Percentiles rank a stretch among this genome's conserved stretches.
Conservation (phyloP, 23 tunicate species). For the Diplosoma virens region DNA sequence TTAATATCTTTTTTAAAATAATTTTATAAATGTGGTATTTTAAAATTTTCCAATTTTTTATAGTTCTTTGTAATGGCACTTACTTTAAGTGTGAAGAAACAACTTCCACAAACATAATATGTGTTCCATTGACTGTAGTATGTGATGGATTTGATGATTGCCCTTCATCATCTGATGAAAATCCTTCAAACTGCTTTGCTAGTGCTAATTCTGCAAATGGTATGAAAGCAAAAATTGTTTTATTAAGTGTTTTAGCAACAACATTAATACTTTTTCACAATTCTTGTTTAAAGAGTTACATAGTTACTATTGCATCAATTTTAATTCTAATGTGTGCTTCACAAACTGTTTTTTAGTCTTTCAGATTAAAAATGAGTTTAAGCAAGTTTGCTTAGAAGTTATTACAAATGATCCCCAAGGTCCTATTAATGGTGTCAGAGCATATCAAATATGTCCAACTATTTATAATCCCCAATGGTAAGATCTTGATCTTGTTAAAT, state of each 20-base stretch:
- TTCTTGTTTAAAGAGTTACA: not conserved
- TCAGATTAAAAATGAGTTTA: conserved; percentile 59
- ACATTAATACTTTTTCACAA: not conserved
- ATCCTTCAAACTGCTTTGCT: conserved; percentile 27
- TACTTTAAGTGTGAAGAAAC: conserved; percentile 16
- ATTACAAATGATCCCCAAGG: conserved; percentile 70
- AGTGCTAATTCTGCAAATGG: conserved; percentile 9
- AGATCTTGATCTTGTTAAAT: too few species aligned
- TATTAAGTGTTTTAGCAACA: not conserved
- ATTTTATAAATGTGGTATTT: too few species aligned
- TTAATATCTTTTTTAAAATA: too few species aligned
- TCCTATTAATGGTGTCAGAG: conserved; percentile 60
- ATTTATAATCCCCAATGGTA: conserved; percentile 60
- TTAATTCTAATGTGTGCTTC: not conserved
- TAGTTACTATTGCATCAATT: not conserved
- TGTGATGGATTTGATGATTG: conserved; percentile 83
- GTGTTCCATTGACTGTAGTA: conserved; percentile 33
- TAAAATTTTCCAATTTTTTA: too few species aligned
- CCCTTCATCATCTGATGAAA: conserved; percentile 58
- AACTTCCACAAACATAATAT: conserved; percentile 1
- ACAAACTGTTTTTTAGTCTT: conserved; percentile 41
- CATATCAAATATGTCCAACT: conserved; percentile 69
- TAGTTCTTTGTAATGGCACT: conserved; percentile 30
- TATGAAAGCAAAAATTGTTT: not conserved
- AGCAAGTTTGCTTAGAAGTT: conserved; percentile 80